Conservation (phyloP, 2,113 vertebrate genomes). For the Rhabdomys dilectus region DNA sequence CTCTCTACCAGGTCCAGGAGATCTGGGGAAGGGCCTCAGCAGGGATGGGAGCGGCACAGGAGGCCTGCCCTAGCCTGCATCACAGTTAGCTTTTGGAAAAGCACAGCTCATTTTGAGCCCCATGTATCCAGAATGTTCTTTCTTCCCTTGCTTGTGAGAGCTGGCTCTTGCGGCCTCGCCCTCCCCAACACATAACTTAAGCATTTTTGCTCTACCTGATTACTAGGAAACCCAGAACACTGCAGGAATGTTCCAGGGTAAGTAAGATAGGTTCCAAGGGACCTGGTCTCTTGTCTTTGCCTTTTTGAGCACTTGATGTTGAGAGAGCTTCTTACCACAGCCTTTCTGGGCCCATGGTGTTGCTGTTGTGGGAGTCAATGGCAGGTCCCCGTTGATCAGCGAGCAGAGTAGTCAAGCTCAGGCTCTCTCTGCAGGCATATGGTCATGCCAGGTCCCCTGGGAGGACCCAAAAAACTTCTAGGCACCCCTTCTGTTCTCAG, state of each 20-base stretch:
- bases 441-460: neutral
- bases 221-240: neutral
- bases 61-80: neutral
- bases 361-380: neutral
- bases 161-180: neutral
- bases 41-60: neutral
- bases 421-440: neutral
- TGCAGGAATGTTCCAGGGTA: neutral
- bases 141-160: neutral
- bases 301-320: neutral
- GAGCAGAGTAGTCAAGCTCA: neutral
- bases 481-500: accelerated
- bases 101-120: neutral
- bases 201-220: neutral
- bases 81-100: neutral
- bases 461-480: neutral
- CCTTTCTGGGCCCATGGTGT: neutral
- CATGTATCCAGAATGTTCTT: neutral
- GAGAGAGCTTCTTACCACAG: neutral
- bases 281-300: neutral
- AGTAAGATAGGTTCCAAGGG: neutral
- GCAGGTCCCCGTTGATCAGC: neutral
- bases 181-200: neutral
- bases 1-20: neutral
- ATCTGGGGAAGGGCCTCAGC: neutral